These are phyloP conservation scores for Leucosticte australis DNA, from an alignment of 2,113 vertebrate genomes.

Conservation along the genomic window DNA sequence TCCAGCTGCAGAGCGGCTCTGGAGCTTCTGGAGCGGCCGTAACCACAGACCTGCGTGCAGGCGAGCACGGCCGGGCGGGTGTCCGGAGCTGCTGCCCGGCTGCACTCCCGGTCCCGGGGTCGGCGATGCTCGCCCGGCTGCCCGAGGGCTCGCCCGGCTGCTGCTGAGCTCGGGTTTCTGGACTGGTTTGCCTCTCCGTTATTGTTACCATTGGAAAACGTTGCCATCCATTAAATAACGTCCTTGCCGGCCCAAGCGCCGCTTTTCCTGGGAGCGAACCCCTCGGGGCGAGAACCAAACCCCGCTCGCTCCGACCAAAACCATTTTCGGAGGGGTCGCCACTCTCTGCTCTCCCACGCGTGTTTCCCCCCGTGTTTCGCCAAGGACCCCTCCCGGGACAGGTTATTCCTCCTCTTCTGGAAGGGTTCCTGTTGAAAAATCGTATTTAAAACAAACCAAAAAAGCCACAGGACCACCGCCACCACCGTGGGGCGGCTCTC, in stretches of 20 bases:
- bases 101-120: rapidly evolving
- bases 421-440: background rate
- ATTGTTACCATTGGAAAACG: rapidly evolving
- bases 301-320: background rate
- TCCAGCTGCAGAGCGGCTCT: background rate
- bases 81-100: background rate
- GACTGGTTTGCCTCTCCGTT: rapidly evolving
- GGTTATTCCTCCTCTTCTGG: background rate
- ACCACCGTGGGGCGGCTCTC: background rate
- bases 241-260: background rate
- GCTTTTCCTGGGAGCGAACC: background rate
- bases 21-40: rapidly evolving
- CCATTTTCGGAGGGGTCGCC: background rate
- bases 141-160: background rate
- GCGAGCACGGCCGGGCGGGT: rapidly evolving
- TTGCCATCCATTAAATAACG: background rate
- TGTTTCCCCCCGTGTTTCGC: background rate
- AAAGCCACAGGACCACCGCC: background rate
- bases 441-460: background rate
- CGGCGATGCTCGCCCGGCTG: background rate
- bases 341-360: background rate
- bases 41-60: rapidly evolving
- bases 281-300: background rate
- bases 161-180: rapidly evolving
- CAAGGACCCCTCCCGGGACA: background rate